These are phyloP conservation scores for Myrmecobius fasciatus DNA, from an alignment of 2,113 vertebrate species.

Conservation along the genomic window DNA sequence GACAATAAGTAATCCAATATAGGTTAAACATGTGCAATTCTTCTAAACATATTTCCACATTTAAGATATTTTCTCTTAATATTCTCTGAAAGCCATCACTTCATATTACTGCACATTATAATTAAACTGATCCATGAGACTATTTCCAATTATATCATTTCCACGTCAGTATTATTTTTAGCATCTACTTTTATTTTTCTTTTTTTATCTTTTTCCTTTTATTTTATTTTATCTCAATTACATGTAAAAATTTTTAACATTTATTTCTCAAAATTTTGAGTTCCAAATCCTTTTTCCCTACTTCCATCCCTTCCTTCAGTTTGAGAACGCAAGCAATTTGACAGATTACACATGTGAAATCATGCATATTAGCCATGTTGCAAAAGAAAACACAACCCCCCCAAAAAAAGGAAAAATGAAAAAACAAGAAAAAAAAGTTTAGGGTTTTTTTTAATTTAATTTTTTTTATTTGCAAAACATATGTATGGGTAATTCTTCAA, in stretches of 20 bases:
- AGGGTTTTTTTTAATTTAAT: too few relatives aligned
- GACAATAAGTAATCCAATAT: too few relatives aligned
- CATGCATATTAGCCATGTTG: background rate
- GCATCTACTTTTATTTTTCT: background rate
- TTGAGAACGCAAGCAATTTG: background rate
- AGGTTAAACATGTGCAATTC: too few relatives aligned
- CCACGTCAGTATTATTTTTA: too few relatives aligned
- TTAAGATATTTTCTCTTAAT: too few relatives aligned
- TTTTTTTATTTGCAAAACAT: too few relatives aligned
- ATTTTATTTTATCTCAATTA: background rate
- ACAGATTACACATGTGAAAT: background rate
- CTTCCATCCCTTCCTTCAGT: background rate
- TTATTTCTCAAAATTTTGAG: background rate
- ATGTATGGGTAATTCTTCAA: too few relatives aligned
- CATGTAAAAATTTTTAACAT: background rate
- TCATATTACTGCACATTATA: too few relatives aligned
- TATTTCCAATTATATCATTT: too few relatives aligned
- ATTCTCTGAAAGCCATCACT: too few relatives aligned
- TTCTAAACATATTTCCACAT: too few relatives aligned
- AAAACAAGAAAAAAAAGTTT: background rate
- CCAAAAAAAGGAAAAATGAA: background rate
- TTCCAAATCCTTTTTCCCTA: background rate
- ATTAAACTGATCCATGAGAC: too few relatives aligned
- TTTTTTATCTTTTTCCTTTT: background rate
- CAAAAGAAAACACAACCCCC: background rate